phyloP scores from a whole-genome alignment of 2,113 vertebrate species.

The Redunca redunca region DNA sequence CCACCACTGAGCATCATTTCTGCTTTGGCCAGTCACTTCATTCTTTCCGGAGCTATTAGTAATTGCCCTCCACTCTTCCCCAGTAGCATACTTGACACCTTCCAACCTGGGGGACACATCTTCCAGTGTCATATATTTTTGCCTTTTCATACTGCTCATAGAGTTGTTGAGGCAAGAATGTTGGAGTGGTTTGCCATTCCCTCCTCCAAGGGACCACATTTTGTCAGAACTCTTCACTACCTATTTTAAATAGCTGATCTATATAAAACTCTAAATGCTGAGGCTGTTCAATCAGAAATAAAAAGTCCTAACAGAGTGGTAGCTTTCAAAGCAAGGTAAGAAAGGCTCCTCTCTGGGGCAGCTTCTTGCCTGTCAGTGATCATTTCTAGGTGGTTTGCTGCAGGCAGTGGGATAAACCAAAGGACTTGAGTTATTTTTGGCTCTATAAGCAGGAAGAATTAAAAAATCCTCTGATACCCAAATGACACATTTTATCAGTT shows the following conservation, averaged over 20 bases:
- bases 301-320: background rate
- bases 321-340: background rate
- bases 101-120: background rate
- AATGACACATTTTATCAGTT: background rate
- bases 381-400: background rate
- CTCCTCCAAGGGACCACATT: background rate
- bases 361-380: background rate
- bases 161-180: background rate
- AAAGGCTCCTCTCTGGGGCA: background rate
- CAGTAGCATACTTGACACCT: background rate
- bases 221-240: background rate
- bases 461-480: background rate
- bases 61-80: background rate
- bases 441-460: background rate
- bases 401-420: background rate
- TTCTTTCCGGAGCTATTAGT: background rate
- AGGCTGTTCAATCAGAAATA: background rate
- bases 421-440: background rate
- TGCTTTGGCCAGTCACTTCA: background rate
- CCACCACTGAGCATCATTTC: background rate
- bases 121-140: background rate
- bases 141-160: background rate
- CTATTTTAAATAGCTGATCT: background rate
- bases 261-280: background rate
- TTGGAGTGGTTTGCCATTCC: background rate